Evolutionary conservation across 2,888 invertebrate genomes (phyloP).

Genomic region (Rugalucina vietnamica): DNA sequence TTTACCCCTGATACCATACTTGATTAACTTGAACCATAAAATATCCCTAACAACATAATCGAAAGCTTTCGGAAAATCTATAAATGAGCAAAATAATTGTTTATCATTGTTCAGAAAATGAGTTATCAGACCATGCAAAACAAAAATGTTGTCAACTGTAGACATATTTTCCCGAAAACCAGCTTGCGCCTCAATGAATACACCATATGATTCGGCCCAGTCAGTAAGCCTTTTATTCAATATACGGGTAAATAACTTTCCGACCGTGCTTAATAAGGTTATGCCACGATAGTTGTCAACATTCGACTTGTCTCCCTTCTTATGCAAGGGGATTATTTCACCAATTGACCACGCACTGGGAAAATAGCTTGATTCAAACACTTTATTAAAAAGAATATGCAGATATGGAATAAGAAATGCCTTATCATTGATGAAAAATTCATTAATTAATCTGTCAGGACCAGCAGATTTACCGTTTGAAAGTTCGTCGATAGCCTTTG

Average conservation of each 20-base stretch:
- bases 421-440: not conserved
- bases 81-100: conserved; percentile 25
- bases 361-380: not conserved
- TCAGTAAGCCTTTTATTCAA: conserved; percentile 28
- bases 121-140: conserved; percentile 29
- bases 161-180: conserved; percentile 31
- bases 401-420: not conserved
- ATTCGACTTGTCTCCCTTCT: not conserved
- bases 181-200: conserved; percentile 35
- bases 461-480: not conserved
- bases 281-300: not conserved
- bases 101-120: conserved; percentile 23
- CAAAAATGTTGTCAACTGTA: conserved; percentile 33
- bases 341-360: not conserved
- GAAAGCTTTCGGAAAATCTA: conserved; percentile 37
- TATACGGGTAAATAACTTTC: not conserved
- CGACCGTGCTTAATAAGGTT: not conserved
- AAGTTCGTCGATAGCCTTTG: not conserved
- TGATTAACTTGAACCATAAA: conserved; percentile 28
- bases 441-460: not conserved
- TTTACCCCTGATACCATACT: conserved; percentile 35
- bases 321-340: not conserved
- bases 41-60: conserved; percentile 33
- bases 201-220: conserved; percentile 32
- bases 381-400: too few species aligned